Evolutionary conservation across 2,797 vertebrate genomes (phyloP).

Genomic region (Pseudochaenichthys georgianus): DNA sequence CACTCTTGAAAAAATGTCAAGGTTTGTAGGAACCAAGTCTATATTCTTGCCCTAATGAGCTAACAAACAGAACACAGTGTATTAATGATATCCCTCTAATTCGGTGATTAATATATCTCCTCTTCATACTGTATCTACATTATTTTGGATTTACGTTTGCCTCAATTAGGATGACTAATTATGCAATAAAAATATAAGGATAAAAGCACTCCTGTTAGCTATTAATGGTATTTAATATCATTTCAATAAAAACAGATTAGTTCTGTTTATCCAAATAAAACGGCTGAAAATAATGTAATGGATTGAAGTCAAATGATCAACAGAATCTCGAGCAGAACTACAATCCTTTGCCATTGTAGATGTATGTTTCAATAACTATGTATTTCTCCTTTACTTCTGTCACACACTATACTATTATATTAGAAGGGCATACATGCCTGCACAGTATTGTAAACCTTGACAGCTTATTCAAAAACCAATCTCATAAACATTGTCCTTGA

Average conservation of each 20-base stretch:
- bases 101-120: conserved; percentile 17
- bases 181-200: conserved; percentile 10
- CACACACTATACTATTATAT: not conserved
- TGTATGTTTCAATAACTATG: not conserved
- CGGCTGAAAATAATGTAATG: not conserved
- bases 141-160: conserved; percentile 15
- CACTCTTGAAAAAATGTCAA: not conserved
- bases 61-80: conserved; percentile 6
- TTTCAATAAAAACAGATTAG: conserved; percentile 19
- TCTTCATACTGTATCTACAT: conserved; percentile 13
- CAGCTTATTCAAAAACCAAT: conserved; percentile 1
- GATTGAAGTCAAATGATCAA: not conserved
- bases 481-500: conserved; percentile 2
- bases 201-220: conserved; percentile 8
- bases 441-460: not conserved
- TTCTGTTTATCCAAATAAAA: not conserved
- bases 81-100: conserved; percentile 39
- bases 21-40: not conserved
- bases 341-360: not conserved
- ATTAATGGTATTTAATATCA: conserved; percentile 20
- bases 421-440: not conserved
- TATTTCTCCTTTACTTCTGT: not conserved
- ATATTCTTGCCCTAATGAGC: not conserved
- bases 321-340: not conserved
- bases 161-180: conserved; percentile 9